Evolutionary conservation across 92 coral and sea anemone species (phyloP).

Genomic region (Phenganax marumi): DNA sequence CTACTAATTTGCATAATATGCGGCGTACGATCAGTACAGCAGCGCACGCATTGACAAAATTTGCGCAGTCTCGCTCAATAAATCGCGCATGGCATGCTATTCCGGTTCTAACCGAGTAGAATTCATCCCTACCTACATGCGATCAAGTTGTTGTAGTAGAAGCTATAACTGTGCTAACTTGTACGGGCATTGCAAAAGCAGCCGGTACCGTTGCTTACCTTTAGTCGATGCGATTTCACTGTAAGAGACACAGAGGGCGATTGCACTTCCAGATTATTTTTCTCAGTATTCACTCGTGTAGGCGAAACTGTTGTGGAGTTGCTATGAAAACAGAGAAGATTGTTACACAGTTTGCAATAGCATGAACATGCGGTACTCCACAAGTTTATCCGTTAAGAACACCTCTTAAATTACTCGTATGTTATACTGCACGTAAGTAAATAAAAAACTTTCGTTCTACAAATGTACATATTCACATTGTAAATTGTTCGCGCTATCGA

Average conservation of each 20-base stretch:
- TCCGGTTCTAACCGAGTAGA: constrained; percentile 17
- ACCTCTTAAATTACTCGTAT: not conserved
- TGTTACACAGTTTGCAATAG: too few relatives aligned
- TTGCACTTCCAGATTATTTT: not conserved
- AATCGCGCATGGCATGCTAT: not conserved
- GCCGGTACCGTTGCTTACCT: not conserved
- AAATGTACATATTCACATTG: too few relatives aligned
- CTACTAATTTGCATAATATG: not conserved
- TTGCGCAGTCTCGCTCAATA: not conserved
- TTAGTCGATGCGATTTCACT: not conserved
- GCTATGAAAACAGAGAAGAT: not conserved
- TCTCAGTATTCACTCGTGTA: not conserved
- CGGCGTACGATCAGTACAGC: not conserved
- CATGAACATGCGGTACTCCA: too few relatives aligned
- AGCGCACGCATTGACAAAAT: not conserved
- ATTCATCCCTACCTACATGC: not conserved
- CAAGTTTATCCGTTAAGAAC: too few relatives aligned
- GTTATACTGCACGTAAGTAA: not conserved
- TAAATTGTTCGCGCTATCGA: not conserved
- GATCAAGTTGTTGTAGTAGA: too few relatives aligned
- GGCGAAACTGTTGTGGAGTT: not conserved
- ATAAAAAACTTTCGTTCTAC: not conserved
- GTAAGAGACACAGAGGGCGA: too few relatives aligned
- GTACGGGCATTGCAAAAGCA: not conserved
- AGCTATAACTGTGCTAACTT: not conserved